Conservation (phyloP, 2,113 vertebrate species). For the Mionectes macconnelli region DNA sequence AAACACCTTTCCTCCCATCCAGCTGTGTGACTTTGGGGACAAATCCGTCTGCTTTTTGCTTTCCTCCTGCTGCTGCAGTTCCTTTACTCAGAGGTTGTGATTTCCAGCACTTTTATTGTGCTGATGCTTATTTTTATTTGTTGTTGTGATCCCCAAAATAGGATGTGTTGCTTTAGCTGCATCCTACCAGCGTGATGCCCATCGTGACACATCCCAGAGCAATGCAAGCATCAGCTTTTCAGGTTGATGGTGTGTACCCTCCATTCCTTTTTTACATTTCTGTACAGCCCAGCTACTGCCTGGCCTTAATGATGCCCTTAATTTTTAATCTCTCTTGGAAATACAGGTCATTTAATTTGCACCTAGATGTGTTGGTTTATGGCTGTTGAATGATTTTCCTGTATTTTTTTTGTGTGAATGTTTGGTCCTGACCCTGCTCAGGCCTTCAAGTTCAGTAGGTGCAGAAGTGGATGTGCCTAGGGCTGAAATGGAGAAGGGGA, state of each 20-base stretch:
- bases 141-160: background rate
- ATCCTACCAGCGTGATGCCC: background rate
- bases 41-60: background rate
- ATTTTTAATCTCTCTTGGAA: background rate
- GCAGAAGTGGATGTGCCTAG: background rate
- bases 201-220: background rate
- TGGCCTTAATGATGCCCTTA: background rate
- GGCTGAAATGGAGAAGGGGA: background rate
- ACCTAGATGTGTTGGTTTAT: background rate
- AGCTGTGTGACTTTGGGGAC: background rate
- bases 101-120: background rate
- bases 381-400: background rate
- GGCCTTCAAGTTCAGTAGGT: background rate
- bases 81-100: background rate
- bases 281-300: background rate
- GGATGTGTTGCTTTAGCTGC: background rate
- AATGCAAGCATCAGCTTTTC: background rate
- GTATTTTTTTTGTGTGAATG: background rate
- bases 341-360: background rate
- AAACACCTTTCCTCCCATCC: background rate
- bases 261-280: background rate
- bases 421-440: background rate
- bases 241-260: background rate
- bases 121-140: background rate
- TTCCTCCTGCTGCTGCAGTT: background rate